These are phyloP conservation scores for Micronycteris hirsuta DNA, from an alignment of 2,113 vertebrate genomes.

Conservation along the genomic window DNA sequence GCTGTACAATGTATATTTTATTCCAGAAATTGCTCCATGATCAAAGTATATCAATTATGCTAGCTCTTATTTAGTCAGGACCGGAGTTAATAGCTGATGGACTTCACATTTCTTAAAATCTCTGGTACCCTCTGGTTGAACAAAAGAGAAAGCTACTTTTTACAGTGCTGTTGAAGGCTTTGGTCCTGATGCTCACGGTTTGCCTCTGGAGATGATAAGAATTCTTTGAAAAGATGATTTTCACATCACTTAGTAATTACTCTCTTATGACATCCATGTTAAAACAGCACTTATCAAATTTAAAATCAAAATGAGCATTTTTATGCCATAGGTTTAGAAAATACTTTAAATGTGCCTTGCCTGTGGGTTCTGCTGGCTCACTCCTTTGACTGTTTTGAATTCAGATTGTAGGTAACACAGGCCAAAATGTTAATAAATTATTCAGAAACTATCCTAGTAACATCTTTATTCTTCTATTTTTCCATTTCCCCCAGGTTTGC, in stretches of 20 bases:
- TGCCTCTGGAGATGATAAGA: neutral
- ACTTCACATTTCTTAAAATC: neutral
- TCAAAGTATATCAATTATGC: constrained; percentile 30
- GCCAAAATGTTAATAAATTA: neutral
- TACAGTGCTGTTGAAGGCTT: neutral
- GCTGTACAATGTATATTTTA: neutral
- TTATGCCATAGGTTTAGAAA: neutral
- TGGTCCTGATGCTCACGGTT: neutral
- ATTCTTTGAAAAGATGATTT: neutral
- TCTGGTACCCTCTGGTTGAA: neutral
- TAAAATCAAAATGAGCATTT: constrained; percentile 30
- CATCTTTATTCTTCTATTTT: neutral
- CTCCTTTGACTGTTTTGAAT: neutral
- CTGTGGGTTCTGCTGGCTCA: neutral
- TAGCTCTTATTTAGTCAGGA: neutral
- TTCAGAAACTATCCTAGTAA: neutral
- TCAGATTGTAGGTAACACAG: neutral
- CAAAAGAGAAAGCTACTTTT: neutral
- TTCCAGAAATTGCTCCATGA: neutral
- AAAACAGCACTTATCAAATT: neutral
- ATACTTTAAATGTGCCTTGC: neutral
- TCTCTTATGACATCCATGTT: neutral
- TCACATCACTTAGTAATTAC: neutral
- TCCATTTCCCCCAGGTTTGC: neutral
- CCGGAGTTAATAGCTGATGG: neutral